phyloP scores from a whole-genome alignment of 2,113 vertebrate genomes.

The Psephotus haematonotus region DNA sequence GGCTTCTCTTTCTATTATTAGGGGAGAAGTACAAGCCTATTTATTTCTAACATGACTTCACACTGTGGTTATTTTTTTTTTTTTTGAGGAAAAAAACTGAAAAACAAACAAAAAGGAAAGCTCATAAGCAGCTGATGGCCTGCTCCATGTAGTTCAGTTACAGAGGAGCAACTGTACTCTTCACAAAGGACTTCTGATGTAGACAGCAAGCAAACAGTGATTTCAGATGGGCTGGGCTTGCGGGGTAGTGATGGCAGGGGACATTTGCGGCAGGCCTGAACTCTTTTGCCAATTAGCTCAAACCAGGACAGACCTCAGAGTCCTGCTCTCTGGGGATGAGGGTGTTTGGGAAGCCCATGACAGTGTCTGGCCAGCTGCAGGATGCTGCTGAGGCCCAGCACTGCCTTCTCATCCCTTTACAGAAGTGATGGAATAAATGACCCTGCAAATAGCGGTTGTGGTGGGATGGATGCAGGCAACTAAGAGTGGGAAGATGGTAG shows the following conservation, averaged over 20 bases:
- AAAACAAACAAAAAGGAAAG: background rate
- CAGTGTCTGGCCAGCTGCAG: background rate
- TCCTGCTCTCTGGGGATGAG: background rate
- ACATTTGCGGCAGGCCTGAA: background rate
- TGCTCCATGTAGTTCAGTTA: background rate
- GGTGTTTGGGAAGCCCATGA: background rate
- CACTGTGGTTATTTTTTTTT: rapidly evolving
- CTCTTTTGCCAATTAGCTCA: background rate
- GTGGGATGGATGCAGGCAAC: background rate
- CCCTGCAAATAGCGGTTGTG: background rate
- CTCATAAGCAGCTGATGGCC: slow-evolving; percentile 18
- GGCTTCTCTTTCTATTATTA: background rate
- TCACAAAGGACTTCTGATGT: slow-evolving; percentile 53
- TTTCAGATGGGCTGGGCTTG: background rate
- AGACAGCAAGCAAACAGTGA: background rate
- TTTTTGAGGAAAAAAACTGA: background rate
- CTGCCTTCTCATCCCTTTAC: background rate
- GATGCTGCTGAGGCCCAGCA: rapidly evolving
- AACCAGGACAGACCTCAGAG: background rate
- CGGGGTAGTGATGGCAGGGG: background rate
- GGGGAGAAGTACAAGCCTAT: background rate
- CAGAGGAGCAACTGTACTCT: slow-evolving; percentile 37
- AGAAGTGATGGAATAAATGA: background rate
- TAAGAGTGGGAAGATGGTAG: background rate
- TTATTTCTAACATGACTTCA: slow-evolving; percentile 8